Conservation (phyloP, 2,888 invertebrate genomes). For the Eupithecia centaureata region DNA sequence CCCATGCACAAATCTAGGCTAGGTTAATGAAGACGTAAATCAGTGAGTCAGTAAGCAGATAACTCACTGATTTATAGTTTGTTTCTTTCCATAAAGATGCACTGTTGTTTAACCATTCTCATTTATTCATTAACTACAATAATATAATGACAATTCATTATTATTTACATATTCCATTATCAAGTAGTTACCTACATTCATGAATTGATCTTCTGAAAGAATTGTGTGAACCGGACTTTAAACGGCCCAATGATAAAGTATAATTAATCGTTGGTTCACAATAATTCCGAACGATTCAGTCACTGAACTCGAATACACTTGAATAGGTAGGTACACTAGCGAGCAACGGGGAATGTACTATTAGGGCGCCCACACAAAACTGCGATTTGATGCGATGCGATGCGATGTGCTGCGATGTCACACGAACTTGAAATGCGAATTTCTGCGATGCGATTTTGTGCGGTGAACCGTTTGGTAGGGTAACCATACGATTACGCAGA, state of each 20-base stretch:
- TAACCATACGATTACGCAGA: no score
- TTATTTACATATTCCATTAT: slow-evolving; percentile 1
- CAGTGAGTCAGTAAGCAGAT: neutral
- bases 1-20: neutral
- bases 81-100: neutral
- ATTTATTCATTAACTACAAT: slow-evolving; percentile 1
- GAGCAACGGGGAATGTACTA: neutral
- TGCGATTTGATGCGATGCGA: no score
- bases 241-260: neutral
- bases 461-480: no score
- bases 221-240: slow-evolving; percentile 1
- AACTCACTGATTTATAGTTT: slow-evolving; percentile 1
- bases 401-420: no score
- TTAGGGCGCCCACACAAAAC: no score
- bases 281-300: slow-evolving; percentile 8
- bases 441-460: no score
- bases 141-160: slow-evolving; percentile 1
- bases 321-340: neutral
- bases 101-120: neutral
- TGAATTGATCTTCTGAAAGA: slow-evolving; percentile 8
- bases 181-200: neutral
- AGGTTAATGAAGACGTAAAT: neutral
- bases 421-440: no score
- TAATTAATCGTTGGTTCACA: neutral
- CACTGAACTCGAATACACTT: slow-evolving; percentile 7